These are phyloP conservation scores for Monopis laevigella DNA, from an alignment of 2,888 invertebrate species.

Conservation along the genomic window DNA sequence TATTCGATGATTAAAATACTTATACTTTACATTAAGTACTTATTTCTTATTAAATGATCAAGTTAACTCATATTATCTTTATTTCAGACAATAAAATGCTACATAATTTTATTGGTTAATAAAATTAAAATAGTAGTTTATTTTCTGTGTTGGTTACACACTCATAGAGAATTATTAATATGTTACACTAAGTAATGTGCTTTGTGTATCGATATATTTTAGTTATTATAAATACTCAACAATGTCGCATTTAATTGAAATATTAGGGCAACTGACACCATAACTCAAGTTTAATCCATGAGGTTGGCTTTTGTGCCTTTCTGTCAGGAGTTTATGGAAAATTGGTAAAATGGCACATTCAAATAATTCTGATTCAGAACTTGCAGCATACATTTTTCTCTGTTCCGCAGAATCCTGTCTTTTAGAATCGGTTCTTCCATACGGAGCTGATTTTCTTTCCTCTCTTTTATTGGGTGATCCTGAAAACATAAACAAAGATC, in stretches of 20 bases:
- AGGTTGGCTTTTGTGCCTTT: conserved; percentile 77
- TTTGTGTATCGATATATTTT: no score
- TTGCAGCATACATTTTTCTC: conserved; percentile 76
- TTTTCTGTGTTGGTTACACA: no score
- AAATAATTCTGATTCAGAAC: conserved; percentile 84
- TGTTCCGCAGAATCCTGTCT: conserved; percentile 47
- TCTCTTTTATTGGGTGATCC: conserved; percentile 49
- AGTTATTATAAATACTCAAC: conserved; percentile 86
- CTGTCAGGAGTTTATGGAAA: conserved; percentile 89
- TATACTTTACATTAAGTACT: no score
- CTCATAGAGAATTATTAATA: no score
- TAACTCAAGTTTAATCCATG: conserved; percentile 75
- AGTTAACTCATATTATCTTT: no score
- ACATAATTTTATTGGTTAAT: no score
- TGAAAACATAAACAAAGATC: conserved; percentile 21
- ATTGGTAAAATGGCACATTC: conserved; percentile 90
- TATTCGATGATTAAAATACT: no score
- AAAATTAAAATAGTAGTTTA: no score
- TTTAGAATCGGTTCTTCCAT: conserved; percentile 49
- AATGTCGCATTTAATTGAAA: conserved; percentile 95
- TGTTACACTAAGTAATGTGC: no score
- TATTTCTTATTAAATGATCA: no score
- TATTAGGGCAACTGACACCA: conserved; percentile 91
- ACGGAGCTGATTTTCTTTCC: conserved; percentile 61
- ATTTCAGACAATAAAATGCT: no score